Evolutionary conservation across 2,113 vertebrate genomes (phyloP).

Genomic region (Mesoclemmys tuberculata): DNA sequence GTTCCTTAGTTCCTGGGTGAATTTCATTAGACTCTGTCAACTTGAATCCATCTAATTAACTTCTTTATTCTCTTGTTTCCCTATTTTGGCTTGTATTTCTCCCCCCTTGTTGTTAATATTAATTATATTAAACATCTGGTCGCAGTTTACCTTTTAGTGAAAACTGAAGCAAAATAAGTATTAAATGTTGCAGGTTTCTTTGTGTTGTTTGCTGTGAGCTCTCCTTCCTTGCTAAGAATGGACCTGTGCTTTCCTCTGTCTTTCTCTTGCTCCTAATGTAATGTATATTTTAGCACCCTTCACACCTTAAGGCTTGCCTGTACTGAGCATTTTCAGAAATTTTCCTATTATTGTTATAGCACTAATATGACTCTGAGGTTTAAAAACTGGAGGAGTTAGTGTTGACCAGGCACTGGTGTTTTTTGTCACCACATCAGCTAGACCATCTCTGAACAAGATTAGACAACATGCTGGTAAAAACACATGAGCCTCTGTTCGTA

Average conservation of each 20-base stretch:
- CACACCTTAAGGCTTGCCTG: too few relatives aligned
- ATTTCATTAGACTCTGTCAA: too few relatives aligned
- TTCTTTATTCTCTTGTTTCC: too few relatives aligned
- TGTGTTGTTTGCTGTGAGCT: too few relatives aligned
- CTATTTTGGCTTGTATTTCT: too few relatives aligned
- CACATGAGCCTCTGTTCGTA: background rate
- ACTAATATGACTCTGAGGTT: background rate
- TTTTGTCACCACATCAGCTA: background rate
- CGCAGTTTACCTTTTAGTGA: too few relatives aligned
- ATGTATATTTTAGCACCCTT: background rate
- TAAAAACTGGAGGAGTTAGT: background rate
- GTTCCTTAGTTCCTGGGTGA: too few relatives aligned
- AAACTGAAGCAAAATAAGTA: too few relatives aligned
- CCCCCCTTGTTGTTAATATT: background rate
- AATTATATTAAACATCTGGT: background rate
- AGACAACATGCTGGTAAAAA: background rate
- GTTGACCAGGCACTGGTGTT: background rate
- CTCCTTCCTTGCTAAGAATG: background rate
- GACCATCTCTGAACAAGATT: background rate
- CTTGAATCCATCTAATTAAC: too few relatives aligned
- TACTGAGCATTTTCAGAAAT: too few relatives aligned
- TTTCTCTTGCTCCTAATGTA: background rate
- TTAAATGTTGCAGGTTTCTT: too few relatives aligned
- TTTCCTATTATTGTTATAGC: too few relatives aligned
- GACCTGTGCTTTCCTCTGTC: background rate